These are phyloP conservation scores for Clanis bilineata DNA, from an alignment of 2,888 invertebrate species.

Conservation along the genomic window DNA sequence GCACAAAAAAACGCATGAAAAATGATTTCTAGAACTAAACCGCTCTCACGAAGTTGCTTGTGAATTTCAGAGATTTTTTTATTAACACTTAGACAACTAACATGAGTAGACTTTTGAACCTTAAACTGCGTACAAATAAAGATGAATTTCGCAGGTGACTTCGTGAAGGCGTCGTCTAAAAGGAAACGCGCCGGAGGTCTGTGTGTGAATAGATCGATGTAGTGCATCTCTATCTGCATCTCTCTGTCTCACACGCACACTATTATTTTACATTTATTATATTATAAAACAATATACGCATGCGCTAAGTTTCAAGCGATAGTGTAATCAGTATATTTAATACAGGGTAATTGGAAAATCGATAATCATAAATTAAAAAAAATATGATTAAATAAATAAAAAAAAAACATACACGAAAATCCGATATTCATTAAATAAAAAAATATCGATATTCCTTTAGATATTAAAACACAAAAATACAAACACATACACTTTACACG, in stretches of 20 bases:
- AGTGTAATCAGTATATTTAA: slow-evolving; percentile 6
- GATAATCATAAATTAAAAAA: neutral
- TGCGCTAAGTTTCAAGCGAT: slow-evolving; percentile 22
- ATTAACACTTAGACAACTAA: slow-evolving; percentile 61
- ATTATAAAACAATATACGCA: slow-evolving; percentile 21
- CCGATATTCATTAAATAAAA: neutral
- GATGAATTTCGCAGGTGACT: slow-evolving; percentile 79
- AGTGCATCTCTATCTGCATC: slow-evolving; percentile 75
- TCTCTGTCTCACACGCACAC: slow-evolving; percentile 74
- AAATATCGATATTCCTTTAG: too few species aligned
- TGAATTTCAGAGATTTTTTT: slow-evolving; percentile 40
- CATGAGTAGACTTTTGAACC: slow-evolving; percentile 38
- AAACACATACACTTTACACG: neutral
- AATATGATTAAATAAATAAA: neutral
- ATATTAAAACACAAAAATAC: neutral
- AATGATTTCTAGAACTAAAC: slow-evolving; percentile 48
- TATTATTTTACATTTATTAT: slow-evolving; percentile 34
- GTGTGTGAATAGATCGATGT: slow-evolving; percentile 80
- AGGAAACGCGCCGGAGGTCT: slow-evolving; percentile 70
- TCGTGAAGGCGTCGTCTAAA: slow-evolving; percentile 75
- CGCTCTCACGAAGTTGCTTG: slow-evolving; percentile 76
- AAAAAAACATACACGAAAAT: neutral
- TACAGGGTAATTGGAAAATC: slow-evolving; percentile 20
- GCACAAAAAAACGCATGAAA: slow-evolving; percentile 42
- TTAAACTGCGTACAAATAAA: slow-evolving; percentile 49